Evolutionary conservation across 1,140 invertebrate species (phyloP), one percentile per base, ranked within the genome.

Genomic region (Drosophila sucinea): DNA sequence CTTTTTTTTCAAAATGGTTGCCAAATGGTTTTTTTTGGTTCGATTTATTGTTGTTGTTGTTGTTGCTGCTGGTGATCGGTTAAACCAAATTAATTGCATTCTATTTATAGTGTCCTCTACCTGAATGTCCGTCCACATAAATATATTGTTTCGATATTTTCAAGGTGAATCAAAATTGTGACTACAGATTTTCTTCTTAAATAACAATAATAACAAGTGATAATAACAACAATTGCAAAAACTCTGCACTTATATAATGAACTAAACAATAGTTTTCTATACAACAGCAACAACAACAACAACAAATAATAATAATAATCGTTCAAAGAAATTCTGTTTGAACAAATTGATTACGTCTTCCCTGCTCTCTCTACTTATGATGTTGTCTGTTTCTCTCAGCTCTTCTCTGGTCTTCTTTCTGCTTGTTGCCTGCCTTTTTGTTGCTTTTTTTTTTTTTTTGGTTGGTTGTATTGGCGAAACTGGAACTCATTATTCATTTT

Each of bases 401-500:
- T 33, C 3, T 57, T 57, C 17, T 57, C 32, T 57, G 55, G 55
- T 30, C 30, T 33, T 33, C 32, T 60, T 38, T 60, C 30, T 60
- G 30, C 3, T 60, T 35, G 35, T 60, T 60, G 58, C 58, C 10
- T 25, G 10, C 4, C 7, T n/a, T 25, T 23, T 47, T 44, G 41
- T 17, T 25, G 8, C 4, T 29, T 55, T 10, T 29, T 56, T 4
- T 6, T 65, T 11, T 25, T 35, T 33, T 44, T 66, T 38, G 35
- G 57, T 10, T 38, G 10, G 10, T 2, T 11, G 10, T 38, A 3
- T 38, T 10, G 35, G 23, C 17, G 56, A 58, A 58, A 58, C 56
- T 58, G 56, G 32, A 58, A 58, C 89, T 91, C 89, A 90, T 90
- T 90, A 91, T 90, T 90, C 83, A 91, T 89, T 90, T 56, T 56